phyloP scores from a whole-genome alignment of 2,888 invertebrate genomes.

The Odontocerum albicorne region DNA sequence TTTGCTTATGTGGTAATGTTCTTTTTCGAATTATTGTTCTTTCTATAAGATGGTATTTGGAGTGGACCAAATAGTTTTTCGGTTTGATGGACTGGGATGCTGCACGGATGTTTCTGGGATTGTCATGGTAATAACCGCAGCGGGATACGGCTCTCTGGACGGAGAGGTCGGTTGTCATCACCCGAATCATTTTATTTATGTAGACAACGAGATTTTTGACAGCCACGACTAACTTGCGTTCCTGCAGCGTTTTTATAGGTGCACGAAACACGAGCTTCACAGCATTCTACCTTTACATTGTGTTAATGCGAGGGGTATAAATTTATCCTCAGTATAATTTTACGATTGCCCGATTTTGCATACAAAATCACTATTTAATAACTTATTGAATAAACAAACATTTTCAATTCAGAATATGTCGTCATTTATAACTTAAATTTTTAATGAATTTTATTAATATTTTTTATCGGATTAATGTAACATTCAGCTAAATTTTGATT shows the following conservation, averaged over 20 bases:
- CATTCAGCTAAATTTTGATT: no score
- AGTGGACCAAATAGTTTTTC: not conserved
- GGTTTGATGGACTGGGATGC: not conserved
- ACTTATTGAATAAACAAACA: no score
- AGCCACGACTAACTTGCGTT: slow-evolving; percentile 18
- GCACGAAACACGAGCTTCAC: not conserved
- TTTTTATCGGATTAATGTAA: no score
- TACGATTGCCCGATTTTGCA: slow-evolving; percentile 2
- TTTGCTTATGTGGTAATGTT: no score
- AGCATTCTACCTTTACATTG: not conserved
- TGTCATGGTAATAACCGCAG: slow-evolving; percentile 29
- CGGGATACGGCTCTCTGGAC: slow-evolving; percentile 11
- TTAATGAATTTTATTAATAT: no score
- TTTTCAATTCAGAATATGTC: no score
- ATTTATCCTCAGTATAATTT: not conserved
- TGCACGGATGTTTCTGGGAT: slow-evolving; percentile 11
- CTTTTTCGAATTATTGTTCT: no score
- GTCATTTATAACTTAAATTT: no score
- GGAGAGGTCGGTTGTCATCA: slow-evolving; percentile 32
- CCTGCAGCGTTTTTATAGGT: slow-evolving; percentile 15
- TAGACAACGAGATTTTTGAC: slow-evolving; percentile 23
- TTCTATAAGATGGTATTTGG: not conserved
- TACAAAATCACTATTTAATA: slow-evolving; percentile 10
- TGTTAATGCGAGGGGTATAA: slow-evolving; percentile 2
- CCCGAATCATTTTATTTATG: slow-evolving; percentile 32